Conservation (phyloP, 2,888 invertebrate genomes). For the Drosophila neotestacea region DNA sequence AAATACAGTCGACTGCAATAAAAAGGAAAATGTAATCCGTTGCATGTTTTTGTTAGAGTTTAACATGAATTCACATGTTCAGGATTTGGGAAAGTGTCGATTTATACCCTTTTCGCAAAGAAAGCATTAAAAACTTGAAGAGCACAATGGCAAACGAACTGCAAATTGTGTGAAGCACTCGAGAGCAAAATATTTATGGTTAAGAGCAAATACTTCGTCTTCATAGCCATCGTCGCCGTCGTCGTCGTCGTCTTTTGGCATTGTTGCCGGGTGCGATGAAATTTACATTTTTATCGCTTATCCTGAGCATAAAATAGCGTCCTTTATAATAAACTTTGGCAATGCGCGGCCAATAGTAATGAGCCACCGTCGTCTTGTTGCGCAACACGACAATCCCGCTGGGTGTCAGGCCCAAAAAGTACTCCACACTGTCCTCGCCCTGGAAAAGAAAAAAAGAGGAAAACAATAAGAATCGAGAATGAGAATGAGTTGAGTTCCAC, state of each 20-base stretch:
- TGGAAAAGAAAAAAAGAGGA: conserved; percentile 83
- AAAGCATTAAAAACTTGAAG: conserved; percentile 48
- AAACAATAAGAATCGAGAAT: conserved; percentile 41
- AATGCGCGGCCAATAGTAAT: conserved; percentile 99
- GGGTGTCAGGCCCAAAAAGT: conserved; percentile 97
- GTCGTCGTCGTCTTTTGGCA: conserved; percentile 8
- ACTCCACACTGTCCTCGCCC: conserved; percentile 98
- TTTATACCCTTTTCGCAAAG: conserved; percentile 44
- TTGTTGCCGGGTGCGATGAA: conserved; percentile 61
- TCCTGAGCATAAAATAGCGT: conserved; percentile 97
- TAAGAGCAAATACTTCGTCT: conserved; percentile 51
- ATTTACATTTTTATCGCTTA: conserved; percentile 97
- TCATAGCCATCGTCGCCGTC: conserved; percentile 30
- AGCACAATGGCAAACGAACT: conserved; percentile 71
- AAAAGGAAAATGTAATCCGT: too few relatives aligned
- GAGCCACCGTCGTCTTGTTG: conserved; percentile 98
- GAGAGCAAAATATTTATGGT: conserved; percentile 68
- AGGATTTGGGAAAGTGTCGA: conserved; percentile 5
- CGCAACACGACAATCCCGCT: conserved; percentile 97
- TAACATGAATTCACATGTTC: background rate
- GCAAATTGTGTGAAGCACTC: conserved; percentile 77
- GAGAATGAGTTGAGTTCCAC: conserved; percentile 25
- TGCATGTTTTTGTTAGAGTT: background rate
- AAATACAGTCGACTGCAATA: too few relatives aligned
- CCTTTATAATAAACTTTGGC: conserved; percentile 98